These are phyloP conservation scores for Torymus tubicola DNA, from an alignment of 2,888 invertebrate genomes.

Conservation along the genomic window DNA sequence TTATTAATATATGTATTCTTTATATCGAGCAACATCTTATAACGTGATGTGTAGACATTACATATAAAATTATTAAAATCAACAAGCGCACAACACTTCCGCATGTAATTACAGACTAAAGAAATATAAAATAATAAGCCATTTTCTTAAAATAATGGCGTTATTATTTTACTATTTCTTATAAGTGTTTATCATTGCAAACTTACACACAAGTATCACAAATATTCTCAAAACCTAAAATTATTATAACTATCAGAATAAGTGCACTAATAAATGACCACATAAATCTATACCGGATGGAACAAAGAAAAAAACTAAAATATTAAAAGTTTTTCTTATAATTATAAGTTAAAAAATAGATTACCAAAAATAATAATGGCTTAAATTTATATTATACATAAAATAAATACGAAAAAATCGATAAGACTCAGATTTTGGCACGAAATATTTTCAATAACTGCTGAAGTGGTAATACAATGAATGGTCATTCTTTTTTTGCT, in stretches of 20 bases:
- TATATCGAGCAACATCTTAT: slow-evolving; percentile 30
- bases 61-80: slow-evolving; percentile 49
- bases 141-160: slow-evolving; percentile 8
- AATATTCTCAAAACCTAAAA: slow-evolving; percentile 50
- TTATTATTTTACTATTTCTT: slow-evolving; percentile 41
- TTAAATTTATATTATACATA: too few relatives aligned
- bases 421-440: slow-evolving; percentile 33
- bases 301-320: too few relatives aligned
- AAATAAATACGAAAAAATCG: background rate
- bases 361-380: background rate
- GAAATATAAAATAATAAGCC: slow-evolving; percentile 38
- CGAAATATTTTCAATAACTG: slow-evolving; percentile 5
- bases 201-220: slow-evolving; percentile 59
- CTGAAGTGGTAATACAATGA: slow-evolving; percentile 2
- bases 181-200: slow-evolving; percentile 40
- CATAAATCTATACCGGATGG: background rate
- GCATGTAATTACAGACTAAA: slow-evolving; percentile 28
- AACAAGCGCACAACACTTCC: slow-evolving; percentile 44
- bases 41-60: slow-evolving; percentile 33
- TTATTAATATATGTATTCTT: slow-evolving; percentile 34
- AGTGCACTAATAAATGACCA: slow-evolving; percentile 43
- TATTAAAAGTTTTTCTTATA: too few relatives aligned
- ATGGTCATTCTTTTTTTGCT: slow-evolving; percentile 1
- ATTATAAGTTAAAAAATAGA: background rate
- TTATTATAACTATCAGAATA: slow-evolving; percentile 32